phyloP scores from a whole-genome alignment of 2,797 vertebrate species.

The Chaetodon trifasciatus region DNA sequence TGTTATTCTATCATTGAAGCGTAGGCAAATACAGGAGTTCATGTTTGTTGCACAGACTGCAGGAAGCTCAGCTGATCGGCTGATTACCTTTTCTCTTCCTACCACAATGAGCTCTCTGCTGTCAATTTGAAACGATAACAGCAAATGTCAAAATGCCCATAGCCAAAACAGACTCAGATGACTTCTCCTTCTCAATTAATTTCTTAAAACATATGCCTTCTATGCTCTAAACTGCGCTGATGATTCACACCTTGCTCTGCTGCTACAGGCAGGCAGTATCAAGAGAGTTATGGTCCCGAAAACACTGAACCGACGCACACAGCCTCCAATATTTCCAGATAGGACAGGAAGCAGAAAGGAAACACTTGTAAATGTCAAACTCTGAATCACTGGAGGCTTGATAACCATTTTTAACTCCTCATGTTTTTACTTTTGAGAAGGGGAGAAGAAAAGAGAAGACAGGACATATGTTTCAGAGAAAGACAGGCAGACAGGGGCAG shows the following conservation, averaged over 20 bases:
- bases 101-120: conserved; percentile 32
- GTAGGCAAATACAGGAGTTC: conserved; percentile 15
- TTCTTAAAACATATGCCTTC: conserved; percentile 28
- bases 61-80: conserved; percentile 14
- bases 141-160: conserved; percentile 45
- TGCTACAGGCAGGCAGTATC: conserved; percentile 19
- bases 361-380: conserved; percentile 60
- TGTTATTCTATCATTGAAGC: conserved; percentile 10
- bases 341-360: conserved; percentile 29
- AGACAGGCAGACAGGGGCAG: conserved; percentile 44
- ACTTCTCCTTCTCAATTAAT: conserved; percentile 21
- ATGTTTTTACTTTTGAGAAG: conserved; percentile 33
- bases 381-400: conserved; percentile 45
- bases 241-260: conserved; percentile 18
- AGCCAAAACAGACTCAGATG: conserved; percentile 32
- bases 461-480: conserved; percentile 43
- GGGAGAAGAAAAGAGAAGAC: conserved; percentile 35
- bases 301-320: background rate
- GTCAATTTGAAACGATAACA: conserved; percentile 45
- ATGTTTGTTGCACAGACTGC: conserved; percentile 12
- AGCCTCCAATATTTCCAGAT: conserved; percentile 9
- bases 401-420: conserved; percentile 42
- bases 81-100: conserved; percentile 13
- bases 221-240: conserved; percentile 12
- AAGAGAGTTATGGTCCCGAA: conserved; percentile 1